Evolutionary conservation across 2,113 vertebrate genomes (phyloP), one percentile per base, ranked within the genome.

Genomic region (Trematocara variabile): DNA sequence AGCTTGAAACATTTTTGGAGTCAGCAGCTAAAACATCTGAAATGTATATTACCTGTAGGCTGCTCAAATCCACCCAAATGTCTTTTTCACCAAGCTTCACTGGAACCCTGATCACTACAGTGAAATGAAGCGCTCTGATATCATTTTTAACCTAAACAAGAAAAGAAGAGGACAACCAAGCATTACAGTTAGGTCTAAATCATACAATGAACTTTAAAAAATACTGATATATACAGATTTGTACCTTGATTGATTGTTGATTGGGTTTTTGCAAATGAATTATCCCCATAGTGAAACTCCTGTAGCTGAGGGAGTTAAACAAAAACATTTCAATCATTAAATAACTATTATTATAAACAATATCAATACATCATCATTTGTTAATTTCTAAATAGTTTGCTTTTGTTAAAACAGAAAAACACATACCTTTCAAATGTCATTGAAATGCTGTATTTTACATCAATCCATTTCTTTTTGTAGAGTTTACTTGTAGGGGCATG

Each of bases 391-490:
- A 2, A 54, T 54, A 20, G 20, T 22, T 54, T 54, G 20, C 52
- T 54, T 54, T 54, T 54, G 52, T 54, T 54, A 54, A 54, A 54
- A 22, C 20, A 22, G 10, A 54, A 54, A 12, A 54, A 22, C 20
- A 25, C 20, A 12, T 0, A 54, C 53, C 20, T 54, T 54, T 54
- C 20, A 54, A 54, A 54, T 7, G 53, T 25, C 53, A 54, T 12
- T 0, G 0, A 54, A 54, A 54, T 54, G 6, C 53, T 54, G 53
- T 54, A 54, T 54, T 25, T 54, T 12, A 54, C 53, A 54, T 54
- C 53, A 54, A 54, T 54, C 10, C 5, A 54, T 54, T 54, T 54
- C 20, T 54, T 54, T 54, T 25, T 54, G 53, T 54, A 54, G 53
- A 54, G 53, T 25, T 54, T 20, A 54, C 53, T 54, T 54, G 20